Conservation (phyloP, 1,140 invertebrate species). For the Drosophila obscura region DNA sequence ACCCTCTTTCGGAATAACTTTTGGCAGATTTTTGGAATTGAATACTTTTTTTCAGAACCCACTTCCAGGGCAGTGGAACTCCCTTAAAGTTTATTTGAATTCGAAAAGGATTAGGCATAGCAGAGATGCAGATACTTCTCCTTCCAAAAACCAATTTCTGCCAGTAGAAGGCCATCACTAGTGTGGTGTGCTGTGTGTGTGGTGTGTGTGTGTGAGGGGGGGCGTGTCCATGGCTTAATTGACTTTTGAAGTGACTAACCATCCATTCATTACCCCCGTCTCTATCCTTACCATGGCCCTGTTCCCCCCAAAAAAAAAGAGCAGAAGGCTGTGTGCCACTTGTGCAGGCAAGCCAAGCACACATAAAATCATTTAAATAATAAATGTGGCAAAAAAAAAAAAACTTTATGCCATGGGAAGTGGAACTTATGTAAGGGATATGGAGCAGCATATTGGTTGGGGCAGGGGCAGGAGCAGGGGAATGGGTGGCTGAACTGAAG, state of each 20-base stretch:
- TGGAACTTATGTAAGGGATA: conserved; percentile 17
- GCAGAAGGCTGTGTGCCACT: conserved; percentile 1
- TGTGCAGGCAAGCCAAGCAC: conserved; percentile 2
- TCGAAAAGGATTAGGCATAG: conserved; percentile 68
- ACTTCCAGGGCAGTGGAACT: background rate
- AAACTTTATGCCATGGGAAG: conserved; percentile 61
- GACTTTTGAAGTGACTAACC: conserved; percentile 75
- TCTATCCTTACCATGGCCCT: background rate
- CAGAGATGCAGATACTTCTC: conserved; percentile 21
- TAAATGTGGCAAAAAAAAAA: conserved; percentile 52
- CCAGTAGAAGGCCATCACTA: conserved; percentile 35
- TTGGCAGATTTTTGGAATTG: no score
- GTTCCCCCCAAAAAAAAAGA: no score
- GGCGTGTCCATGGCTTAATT: conserved; percentile 58
- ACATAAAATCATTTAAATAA: conserved; percentile 78
- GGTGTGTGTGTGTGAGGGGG: conserved; percentile 1
- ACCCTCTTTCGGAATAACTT: no score
- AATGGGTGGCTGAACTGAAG: conserved; percentile 1
- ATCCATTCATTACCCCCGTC: conserved; percentile 28
- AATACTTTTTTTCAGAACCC: background rate
- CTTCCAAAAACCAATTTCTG: background rate
- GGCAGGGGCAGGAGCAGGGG: background rate
- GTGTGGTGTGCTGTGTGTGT: background rate
- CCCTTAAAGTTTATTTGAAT: conserved; percentile 70
- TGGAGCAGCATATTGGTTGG: background rate